phyloP scores from a whole-genome alignment of 2,797 vertebrate species.

The Sparidentex hasta region DNA sequence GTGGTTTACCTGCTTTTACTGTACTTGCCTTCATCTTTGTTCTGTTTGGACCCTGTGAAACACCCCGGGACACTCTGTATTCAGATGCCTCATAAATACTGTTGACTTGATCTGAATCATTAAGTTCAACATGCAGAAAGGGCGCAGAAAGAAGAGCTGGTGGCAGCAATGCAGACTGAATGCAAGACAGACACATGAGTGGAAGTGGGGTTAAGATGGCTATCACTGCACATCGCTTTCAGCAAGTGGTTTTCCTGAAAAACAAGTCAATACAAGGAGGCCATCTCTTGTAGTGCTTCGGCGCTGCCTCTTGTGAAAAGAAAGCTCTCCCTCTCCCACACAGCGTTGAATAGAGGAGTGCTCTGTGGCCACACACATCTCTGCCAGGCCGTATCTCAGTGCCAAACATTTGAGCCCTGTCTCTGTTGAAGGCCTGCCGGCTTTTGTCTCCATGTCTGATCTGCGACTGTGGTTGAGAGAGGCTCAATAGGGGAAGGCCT shows the following conservation, averaged over 20 bases:
- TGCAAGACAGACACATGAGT: constrained; percentile 23
- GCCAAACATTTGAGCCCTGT: constrained; percentile 78
- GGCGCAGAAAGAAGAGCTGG: not conserved
- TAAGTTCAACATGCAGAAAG: not conserved
- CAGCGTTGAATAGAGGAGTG: constrained; percentile 62
- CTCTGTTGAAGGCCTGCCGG: constrained; percentile 58
- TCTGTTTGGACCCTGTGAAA: constrained; percentile 13
- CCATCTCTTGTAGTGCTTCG: constrained; percentile 47
- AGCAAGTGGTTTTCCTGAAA: constrained; percentile 61
- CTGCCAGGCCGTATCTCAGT: constrained; percentile 63
- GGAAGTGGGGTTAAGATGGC: constrained; percentile 45
- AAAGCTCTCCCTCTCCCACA: constrained; percentile 60
- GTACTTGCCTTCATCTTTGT: constrained; percentile 12
- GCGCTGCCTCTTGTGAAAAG: constrained; percentile 56
- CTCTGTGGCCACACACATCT: constrained; percentile 73
- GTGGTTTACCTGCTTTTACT: constrained; percentile 49
- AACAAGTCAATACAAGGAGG: constrained; percentile 61
- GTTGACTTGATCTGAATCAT: constrained; percentile 24
- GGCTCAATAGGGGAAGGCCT: constrained; percentile 62
- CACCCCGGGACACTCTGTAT: not conserved
- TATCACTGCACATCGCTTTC: constrained; percentile 58
- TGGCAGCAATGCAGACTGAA: constrained; percentile 16
- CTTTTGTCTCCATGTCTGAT: constrained; percentile 75
- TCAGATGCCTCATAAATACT: constrained; percentile 16
- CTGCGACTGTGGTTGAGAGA: constrained; percentile 57